phyloP scores from a whole-genome alignment of 1,140 invertebrate genomes.

The Dreissena polymorpha region DNA sequence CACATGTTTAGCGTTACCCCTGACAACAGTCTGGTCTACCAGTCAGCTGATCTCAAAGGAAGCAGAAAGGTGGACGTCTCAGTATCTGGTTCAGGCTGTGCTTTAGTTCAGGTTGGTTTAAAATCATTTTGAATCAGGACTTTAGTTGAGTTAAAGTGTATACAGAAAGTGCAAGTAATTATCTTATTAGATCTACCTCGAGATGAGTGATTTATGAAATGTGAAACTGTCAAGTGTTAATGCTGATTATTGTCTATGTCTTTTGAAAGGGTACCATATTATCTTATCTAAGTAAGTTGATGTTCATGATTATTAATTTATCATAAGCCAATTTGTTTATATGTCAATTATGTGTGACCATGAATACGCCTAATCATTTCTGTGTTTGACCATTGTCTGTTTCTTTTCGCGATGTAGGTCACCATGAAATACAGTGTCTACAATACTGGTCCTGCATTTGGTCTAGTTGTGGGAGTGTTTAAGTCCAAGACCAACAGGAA shows the following conservation, averaged over 20 bases:
- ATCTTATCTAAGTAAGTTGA: no score
- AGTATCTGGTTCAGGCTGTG: constrained; percentile 88
- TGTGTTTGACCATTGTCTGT: no score
- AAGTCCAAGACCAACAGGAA: constrained; percentile 54
- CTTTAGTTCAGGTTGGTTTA: constrained; percentile 85
- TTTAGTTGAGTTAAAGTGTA: no score
- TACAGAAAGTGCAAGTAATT: no score
- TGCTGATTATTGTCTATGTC: no score
- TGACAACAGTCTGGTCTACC: constrained; percentile 69
- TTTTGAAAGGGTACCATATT: no score
- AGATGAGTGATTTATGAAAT: no score
- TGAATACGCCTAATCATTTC: not conserved
- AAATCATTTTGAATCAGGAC: not conserved
- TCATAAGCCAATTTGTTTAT: not conserved
- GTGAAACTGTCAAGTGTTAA: no score
- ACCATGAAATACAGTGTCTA: constrained; percentile 72
- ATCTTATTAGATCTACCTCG: no score
- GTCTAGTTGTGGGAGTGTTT: constrained; percentile 56
- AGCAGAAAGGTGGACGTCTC: constrained; percentile 52
- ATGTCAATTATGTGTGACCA: constrained; percentile 27
- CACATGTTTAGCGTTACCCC: constrained; percentile 62
- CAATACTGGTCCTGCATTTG: constrained; percentile 61
- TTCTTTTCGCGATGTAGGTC: constrained; percentile 55
- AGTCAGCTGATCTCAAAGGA: constrained; percentile 52
- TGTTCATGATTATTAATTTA: not conserved